Conservation (phyloP, 2,797 vertebrate genomes). For the Ambastaia sidthimunki region DNA sequence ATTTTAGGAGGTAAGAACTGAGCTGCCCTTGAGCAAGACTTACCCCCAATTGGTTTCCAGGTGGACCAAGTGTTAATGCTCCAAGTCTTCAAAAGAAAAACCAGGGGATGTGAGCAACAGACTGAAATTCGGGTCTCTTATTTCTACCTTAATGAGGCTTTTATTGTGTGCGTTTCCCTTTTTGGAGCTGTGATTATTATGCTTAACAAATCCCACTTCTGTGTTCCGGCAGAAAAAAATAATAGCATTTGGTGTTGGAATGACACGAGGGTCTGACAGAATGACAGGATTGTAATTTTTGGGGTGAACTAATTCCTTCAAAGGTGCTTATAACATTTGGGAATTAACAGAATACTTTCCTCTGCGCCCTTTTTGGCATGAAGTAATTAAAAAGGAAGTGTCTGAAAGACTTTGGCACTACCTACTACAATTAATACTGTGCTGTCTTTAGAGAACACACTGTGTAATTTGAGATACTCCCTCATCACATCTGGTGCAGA, state of each 20-base stretch:
- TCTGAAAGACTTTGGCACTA: neutral
- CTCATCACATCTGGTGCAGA: conserved; percentile 12
- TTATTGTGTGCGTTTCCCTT: no score
- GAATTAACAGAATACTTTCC: conserved; percentile 4
- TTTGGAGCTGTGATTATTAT: no score
- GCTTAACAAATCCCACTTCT: neutral
- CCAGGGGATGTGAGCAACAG: no score
- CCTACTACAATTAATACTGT: neutral
- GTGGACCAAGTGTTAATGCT: no score
- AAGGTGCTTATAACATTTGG: neutral
- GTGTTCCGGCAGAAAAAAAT: neutral
- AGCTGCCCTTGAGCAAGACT: no score
- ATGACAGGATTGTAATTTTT: neutral
- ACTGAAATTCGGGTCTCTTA: no score
- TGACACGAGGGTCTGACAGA: neutral
- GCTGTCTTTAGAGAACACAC: conserved; percentile 1
- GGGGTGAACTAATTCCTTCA: neutral
- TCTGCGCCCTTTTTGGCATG: neutral
- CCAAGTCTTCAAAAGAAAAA: no score
- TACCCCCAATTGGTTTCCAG: no score
- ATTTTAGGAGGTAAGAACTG: no score
- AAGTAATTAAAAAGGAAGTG: conserved; percentile 32
- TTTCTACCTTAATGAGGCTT: no score
- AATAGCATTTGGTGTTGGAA: neutral
- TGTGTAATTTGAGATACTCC: conserved; percentile 9